Conservation (phyloP, 2,113 vertebrate genomes). For the Caranx ignobilis region DNA sequence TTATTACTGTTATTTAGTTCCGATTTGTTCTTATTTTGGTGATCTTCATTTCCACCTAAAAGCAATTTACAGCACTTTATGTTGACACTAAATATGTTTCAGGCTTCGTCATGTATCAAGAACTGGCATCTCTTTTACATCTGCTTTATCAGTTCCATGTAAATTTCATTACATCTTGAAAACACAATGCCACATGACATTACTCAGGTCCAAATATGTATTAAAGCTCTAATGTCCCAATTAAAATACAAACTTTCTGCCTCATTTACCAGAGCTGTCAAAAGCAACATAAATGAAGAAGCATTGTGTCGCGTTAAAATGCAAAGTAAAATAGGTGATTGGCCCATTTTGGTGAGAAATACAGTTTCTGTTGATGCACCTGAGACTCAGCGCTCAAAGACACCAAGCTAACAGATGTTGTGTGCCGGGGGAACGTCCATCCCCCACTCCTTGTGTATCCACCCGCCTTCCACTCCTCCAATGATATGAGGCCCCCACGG, state of each 20-base stretch:
- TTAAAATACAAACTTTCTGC: slow-evolving; percentile 48
- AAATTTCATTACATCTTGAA: neutral
- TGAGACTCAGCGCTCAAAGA: slow-evolving; percentile 64
- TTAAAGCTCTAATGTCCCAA: slow-evolving; percentile 60
- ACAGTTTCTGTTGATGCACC: slow-evolving; percentile 48
- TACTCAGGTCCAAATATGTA: slow-evolving; percentile 20
- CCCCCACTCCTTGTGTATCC: slow-evolving; percentile 7
- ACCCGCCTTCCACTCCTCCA: slow-evolving; percentile 36
- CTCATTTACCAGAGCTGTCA: slow-evolving; percentile 43
- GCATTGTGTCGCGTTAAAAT: slow-evolving; percentile 3
- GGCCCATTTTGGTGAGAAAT: slow-evolving; percentile 44
- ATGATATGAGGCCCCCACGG: slow-evolving; percentile 64
- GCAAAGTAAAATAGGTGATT: slow-evolving; percentile 34
- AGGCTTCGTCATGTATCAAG: neutral
- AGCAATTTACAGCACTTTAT: neutral
- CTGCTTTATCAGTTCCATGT: neutral
- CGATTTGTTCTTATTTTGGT: too few species aligned
- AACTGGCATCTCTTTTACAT: neutral
- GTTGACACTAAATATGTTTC: neutral
- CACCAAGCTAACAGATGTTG: slow-evolving; percentile 71
- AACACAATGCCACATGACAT: slow-evolving; percentile 7
- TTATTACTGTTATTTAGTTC: too few species aligned
- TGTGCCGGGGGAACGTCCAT: slow-evolving; percentile 44
- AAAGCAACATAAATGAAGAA: slow-evolving; percentile 24
- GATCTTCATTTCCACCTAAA: neutral